These are phyloP conservation scores for Wasmannia auropunctata DNA, from an alignment of 1,140 invertebrate genomes.

Conservation along the genomic window DNA sequence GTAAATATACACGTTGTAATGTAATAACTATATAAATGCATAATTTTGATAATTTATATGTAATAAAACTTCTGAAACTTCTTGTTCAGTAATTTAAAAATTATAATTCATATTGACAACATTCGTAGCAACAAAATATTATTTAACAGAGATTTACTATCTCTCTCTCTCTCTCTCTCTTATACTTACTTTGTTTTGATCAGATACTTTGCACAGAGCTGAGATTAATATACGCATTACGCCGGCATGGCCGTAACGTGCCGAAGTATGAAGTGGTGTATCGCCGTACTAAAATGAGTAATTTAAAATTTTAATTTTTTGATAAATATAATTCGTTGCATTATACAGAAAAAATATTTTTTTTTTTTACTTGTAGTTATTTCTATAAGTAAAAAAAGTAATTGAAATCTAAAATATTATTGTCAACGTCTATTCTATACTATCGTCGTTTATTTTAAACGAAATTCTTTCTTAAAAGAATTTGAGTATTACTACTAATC, in stretches of 20 bases:
- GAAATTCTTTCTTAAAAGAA: neutral
- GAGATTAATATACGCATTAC: conserved; percentile 97
- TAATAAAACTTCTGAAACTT: neutral
- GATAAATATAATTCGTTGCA: neutral
- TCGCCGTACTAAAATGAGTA: conserved; percentile 94
- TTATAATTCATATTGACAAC: neutral
- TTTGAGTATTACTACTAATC: neutral
- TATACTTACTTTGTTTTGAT: conserved; percentile 94
- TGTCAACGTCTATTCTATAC: too few species aligned
- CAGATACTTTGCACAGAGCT: conserved; percentile 93
- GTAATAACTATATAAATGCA: neutral
- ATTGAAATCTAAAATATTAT: neutral
- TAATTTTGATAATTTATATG: neutral
- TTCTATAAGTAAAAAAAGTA: neutral
- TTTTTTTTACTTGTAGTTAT: neutral
- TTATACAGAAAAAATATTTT: neutral
- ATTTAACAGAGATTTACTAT: conserved; percentile 9
- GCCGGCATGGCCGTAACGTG: conserved; percentile 97
- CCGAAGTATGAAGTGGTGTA: conserved; percentile 97
- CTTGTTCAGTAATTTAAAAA: neutral
- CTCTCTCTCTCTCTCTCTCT: too few species aligned
- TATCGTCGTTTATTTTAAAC: neutral
- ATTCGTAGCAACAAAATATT: neutral
- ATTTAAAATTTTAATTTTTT: neutral
- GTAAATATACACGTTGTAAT: too few species aligned